Evolutionary conservation across 2,888 invertebrate species (phyloP).

Genomic region (Phragmatobia fuliginosa): DNA sequence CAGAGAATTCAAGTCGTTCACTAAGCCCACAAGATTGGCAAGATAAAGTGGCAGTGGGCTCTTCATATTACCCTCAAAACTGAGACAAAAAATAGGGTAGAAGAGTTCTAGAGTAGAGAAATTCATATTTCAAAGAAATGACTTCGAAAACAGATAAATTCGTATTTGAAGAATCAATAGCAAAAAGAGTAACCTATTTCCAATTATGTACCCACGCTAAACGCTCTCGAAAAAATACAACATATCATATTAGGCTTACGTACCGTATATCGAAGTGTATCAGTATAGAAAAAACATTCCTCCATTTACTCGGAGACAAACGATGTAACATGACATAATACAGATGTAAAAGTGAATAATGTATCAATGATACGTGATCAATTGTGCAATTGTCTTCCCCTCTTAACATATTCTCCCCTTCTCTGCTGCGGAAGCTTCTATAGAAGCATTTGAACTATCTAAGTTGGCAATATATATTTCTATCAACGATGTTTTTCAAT

Average conservation of each 20-base stretch:
- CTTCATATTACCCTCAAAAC: too few species aligned
- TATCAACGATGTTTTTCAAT: not conserved
- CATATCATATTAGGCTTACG: not conserved
- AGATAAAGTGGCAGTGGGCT: too few species aligned
- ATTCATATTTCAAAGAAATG: too few species aligned
- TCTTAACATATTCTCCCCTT: conserved; percentile 23
- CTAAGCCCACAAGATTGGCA: too few species aligned
- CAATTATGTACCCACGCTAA: too few species aligned
- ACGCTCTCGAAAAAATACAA: not conserved
- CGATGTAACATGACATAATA: conserved; percentile 21
- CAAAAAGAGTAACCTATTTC: not conserved
- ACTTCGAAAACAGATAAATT: too few species aligned
- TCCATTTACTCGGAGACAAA: conserved; percentile 10
- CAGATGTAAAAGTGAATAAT: conserved; percentile 41
- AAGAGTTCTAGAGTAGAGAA: too few species aligned
- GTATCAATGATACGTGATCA: conserved; percentile 63
- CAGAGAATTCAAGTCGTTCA: too few species aligned
- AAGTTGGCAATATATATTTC: not conserved
- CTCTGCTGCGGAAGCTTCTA: conserved; percentile 10
- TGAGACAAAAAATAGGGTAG: too few species aligned
- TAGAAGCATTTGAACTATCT: conserved; percentile 9
- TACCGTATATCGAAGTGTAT: not conserved
- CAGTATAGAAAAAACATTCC: not conserved
- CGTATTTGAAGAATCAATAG: not conserved
- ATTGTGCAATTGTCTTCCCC: conserved; percentile 64